A percentile compares a stretch with the other conserved stretches of the same genome.
These are phyloP conservation scores for Achatina immaculata DNA, from an alignment of 1,140 invertebrate species.

Conservation along the genomic window DNA sequence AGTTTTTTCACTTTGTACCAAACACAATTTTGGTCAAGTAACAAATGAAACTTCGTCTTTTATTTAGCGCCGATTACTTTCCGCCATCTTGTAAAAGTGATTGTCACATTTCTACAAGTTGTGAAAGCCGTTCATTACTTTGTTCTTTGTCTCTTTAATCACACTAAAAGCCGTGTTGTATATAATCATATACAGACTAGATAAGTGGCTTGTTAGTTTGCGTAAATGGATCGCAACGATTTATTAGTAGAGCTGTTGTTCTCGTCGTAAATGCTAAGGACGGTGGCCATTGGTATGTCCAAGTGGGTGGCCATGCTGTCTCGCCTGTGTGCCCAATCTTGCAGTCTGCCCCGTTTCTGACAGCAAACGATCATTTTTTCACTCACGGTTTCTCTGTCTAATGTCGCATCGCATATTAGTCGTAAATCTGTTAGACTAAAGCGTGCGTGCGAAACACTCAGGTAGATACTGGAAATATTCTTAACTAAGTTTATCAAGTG, in stretches of 20 bases:
- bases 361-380: neutral
- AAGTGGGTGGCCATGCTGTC: neutral
- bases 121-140: too few relatives aligned
- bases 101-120: neutral
- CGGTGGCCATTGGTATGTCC: neutral
- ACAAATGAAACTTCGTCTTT: too few relatives aligned
- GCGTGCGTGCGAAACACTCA: too few relatives aligned
- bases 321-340: neutral
- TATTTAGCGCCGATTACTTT: too few relatives aligned
- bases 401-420: neutral
- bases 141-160: too few relatives aligned
- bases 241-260: neutral
- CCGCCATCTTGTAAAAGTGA: neutral
- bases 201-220: neutral
- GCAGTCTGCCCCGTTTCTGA: neutral
- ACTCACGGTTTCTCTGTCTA: neutral
- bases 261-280: neutral
- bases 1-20: too few relatives aligned
- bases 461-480: too few relatives aligned
- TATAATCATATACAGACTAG: neutral
- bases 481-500: too few relatives aligned
- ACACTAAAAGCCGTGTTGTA: neutral
- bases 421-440: neutral
- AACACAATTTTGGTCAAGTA: too few relatives aligned
- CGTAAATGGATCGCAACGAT: neutral